Conservation (phyloP, 2,888 invertebrate species). For the Aleiodes testaceus region DNA sequence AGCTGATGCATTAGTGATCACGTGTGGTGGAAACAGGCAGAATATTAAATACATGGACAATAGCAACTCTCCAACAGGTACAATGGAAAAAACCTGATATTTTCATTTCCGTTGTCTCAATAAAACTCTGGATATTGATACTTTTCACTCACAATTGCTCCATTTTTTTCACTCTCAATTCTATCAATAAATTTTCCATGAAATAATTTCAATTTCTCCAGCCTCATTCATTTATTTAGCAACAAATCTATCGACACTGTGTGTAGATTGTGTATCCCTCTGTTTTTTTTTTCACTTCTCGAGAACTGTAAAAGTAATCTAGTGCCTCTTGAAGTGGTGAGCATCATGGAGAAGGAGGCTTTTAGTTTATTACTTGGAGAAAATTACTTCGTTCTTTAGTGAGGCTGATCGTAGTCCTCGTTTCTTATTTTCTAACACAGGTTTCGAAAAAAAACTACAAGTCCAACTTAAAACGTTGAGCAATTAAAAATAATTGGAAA, state of each 20-base stretch:
- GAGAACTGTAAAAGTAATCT: conserved; percentile 59
- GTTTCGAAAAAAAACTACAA: background rate
- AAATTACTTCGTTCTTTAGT: conserved; percentile 55
- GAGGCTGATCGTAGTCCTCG: conserved; percentile 23
- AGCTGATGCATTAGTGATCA: conserved; percentile 5
- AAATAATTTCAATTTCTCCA: background rate
- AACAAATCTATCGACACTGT: conserved; percentile 18
- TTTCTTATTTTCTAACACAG: conserved; percentile 24
- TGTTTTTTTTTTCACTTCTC: conserved; percentile 54
- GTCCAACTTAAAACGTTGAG: conserved; percentile 6
- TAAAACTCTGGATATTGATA: no score
- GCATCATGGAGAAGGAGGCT: conserved; percentile 47
- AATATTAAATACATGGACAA: conserved; percentile 42
- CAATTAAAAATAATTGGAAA: conserved; percentile 40
- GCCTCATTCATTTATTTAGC: background rate
- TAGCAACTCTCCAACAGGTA: no score
- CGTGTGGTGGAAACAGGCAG: conserved; percentile 12
- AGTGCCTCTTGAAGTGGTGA: conserved; percentile 49
- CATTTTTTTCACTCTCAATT: no score
- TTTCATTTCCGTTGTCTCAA: conserved; percentile 47
- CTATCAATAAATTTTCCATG: no score
- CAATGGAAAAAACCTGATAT: no score
- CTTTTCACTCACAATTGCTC: background rate
- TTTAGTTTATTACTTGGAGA: conserved; percentile 62
- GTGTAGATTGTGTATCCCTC: conserved; percentile 35